Base-by-base conservation (phyloP, 2,797 vertebrate genomes). In the Pristis pectinata region DNA sequence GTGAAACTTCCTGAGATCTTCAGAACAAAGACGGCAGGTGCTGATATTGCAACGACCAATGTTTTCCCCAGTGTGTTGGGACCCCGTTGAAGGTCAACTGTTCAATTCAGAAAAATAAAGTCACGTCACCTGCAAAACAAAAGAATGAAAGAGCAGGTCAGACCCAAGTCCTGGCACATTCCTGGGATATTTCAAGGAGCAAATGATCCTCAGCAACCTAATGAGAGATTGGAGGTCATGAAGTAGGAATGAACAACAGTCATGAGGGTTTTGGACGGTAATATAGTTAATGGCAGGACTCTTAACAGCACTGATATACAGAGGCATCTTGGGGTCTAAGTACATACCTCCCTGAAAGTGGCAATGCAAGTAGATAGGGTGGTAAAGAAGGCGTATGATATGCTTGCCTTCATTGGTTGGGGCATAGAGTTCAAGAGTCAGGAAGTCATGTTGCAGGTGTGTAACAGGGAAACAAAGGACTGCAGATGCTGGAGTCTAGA, bases 41-140 rank as follows among this genome's bases (percentile, higher is more conserved):
- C 22, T 74, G 92, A 53, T 44, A 9, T 3, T 4, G 93, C 95
- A 94, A 85, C 82, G 95, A 95, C 95, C 34, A 93, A 85, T 91
- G 94, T 94, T 61, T 89, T 87, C 59, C 94, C 76, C 94, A 94
- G 95, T 59, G 95, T 61, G 5, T 49, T 6, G 87, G 83, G 4
- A 82, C 95, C 95, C 95, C 94, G 67, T 34, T 53, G 30, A 93
- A 34, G 24, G 92, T 44, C 11, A 49, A 76, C 15, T 94, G 92
- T 34, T 94, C 70, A 19, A 56, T 94, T 44, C 70, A 76, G 44
- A 22, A 27, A 8, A 6, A 89, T 67, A 41, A 87, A 59, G 10
- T 19, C 19, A 91, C 17, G 13, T 67, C 22, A 67, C 61, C 87
- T 91, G 61, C n/a, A 41, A 11, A 91, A 37, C 83, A 87, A 59